phyloP scores from a whole-genome alignment of 1,140 invertebrate genomes.

The Ceratosolen fusciceps region DNA sequence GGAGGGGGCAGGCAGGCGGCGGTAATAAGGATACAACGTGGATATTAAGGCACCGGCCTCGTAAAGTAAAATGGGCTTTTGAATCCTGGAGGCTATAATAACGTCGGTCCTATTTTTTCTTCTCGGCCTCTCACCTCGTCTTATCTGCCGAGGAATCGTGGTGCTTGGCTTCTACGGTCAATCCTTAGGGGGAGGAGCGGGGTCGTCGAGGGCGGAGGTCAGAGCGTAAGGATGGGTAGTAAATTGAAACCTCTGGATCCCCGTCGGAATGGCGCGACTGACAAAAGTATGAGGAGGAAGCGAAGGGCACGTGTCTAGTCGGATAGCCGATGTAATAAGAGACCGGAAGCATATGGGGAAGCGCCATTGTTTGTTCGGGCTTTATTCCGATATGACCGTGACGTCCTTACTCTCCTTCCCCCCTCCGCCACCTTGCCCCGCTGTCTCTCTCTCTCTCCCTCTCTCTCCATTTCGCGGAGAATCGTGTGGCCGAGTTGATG shows the following conservation, averaged over 20 bases:
- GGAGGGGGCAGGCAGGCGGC: no score
- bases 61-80: background rate
- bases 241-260: slow-evolving; percentile 41
- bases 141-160: slow-evolving; percentile 50
- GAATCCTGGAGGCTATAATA: background rate
- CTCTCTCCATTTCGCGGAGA: slow-evolving; percentile 14
- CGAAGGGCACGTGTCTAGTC: slow-evolving; percentile 62
- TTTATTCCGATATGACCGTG: slow-evolving; percentile 53
- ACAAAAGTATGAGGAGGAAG: slow-evolving; percentile 53
- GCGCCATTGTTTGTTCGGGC: slow-evolving; percentile 68
- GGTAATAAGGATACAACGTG: background rate
- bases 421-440: background rate
- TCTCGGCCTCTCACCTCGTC: slow-evolving; percentile 11
- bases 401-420: slow-evolving; percentile 12
- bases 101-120: background rate
- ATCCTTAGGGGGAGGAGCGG: background rate
- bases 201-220: background rate
- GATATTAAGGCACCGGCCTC: background rate
- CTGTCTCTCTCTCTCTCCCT: slow-evolving; percentile 5
- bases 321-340: slow-evolving; percentile 69
- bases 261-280: slow-evolving; percentile 25
- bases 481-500: no score
- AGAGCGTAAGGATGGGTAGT: slow-evolving; percentile 5
- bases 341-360: slow-evolving; percentile 71
- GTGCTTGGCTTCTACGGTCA: background rate